Conservation (phyloP, 2,113 vertebrate species). For the Hippocampus zosterae region DNA sequence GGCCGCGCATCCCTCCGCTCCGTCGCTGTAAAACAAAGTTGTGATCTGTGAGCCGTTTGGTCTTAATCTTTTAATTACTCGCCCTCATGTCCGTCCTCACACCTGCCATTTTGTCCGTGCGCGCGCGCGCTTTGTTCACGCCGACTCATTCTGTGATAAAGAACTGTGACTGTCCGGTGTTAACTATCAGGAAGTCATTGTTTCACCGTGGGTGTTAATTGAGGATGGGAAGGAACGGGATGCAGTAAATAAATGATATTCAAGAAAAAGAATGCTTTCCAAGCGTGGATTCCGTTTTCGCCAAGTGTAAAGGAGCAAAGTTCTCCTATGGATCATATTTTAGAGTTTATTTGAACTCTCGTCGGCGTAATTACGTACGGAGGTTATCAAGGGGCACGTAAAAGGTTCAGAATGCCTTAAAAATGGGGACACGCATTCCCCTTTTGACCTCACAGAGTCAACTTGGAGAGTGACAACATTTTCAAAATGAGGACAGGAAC, state of each 20-base stretch:
- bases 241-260: not conserved
- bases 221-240: conserved; percentile 17
- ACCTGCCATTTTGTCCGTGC: conserved; percentile 34
- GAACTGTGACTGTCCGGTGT: conserved; percentile 14
- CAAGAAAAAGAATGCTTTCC: not conserved
- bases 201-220: conserved; percentile 11
- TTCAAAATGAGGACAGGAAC: not conserved
- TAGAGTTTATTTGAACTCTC: not conserved
- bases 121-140: conserved; percentile 32
- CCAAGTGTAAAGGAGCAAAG: not conserved
- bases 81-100: conserved; percentile 22
- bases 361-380: not conserved
- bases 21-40: not conserved
- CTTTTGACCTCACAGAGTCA: not conserved
- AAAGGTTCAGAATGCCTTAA: not conserved
- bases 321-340: too few relatives aligned
- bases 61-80: conserved; percentile 29
- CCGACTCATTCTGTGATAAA: conserved; percentile 32
- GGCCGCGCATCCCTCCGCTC: conserved; percentile 25
- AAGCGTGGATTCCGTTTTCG: not conserved
- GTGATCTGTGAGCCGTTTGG: conserved; percentile 5
- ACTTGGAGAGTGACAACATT: not conserved
- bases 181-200: conserved; percentile 12
- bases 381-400: not conserved
- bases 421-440: not conserved